Evolutionary conservation across 2,888 invertebrate genomes (phyloP), one percentile per base, ranked within the genome.

Genomic region (Anodontia alba): DNA sequence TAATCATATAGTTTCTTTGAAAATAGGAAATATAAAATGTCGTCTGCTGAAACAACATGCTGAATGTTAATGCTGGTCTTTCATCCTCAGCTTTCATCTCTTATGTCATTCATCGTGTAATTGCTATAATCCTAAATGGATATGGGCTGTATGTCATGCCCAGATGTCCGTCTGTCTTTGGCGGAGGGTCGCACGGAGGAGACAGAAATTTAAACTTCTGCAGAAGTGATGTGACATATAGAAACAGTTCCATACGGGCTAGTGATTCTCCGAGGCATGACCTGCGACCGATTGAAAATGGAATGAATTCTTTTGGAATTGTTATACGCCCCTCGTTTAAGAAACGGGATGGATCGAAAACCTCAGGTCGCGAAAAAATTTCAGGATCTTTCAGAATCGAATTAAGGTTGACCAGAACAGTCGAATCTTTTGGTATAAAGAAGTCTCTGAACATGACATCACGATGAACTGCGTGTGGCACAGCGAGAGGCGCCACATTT

Each of bases 261-360:
- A 86, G 66, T n/a, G 83, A 76, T 73, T 86, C 86, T 0, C 86
- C 86, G 12, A 84, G 43, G 66, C 86, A 86, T 0, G 80, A 78
- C 20, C 86, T 77, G 17, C 80, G 69, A n/a, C 86, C 86, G n/a
- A 74, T 66, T 20, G 77, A 77, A n/a, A 81, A 84, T 23, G 84
- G 81, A 12, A 84, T 80, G 46, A 84, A 81, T 46, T 84, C 79
- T 23, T 79, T 79, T 31, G 81, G 84, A 62, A 81, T 57, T 2
- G n/a, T 31, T 3, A 84, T 1, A 10, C 26, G 38, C 1, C 78
- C 81, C 7, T 62, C 26, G 62, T 81, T 71, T 10, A 84, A n/a
- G 67, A 84, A 86, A 20, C 86, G 70, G 20, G 76, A 76, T 0
- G 86, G 86, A 33, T 69, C 71, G 33, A 86, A 86, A 17, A 67